Evolutionary conservation across 2,888 invertebrate genomes (phyloP), one percentile per base, ranked within the genome.

Genomic region (Rotaria macrura): DNA sequence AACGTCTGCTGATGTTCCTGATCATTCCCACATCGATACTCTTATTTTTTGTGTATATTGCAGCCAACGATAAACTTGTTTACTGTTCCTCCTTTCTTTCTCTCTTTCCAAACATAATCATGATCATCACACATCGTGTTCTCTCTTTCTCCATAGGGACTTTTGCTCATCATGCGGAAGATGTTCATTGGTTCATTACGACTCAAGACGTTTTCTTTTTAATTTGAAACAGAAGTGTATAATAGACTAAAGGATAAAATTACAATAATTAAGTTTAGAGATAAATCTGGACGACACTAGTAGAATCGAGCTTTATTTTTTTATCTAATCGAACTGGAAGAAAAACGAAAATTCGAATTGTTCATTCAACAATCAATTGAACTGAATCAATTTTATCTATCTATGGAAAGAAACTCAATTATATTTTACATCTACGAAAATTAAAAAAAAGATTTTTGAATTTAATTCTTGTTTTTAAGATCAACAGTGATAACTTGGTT

Each of bases 21-120:
- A 65, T 65, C 65, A 65, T 65, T 65, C 65, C 65, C 65, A 65
- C 65, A 65, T 65, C 65, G 65, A 65, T 65, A 65, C 65, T 65
- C 65, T 20, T 65, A 65, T 65, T n/a, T n/a, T 65, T 65, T 65
- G 65, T 65, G 65, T 65, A 65, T 65, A 65, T 65, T 65, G 65
- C 65, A 65, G 38, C 65, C 17, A 65, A 65, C 65, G 65, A 65
- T 65, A 65, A 65, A 65, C 65, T 65, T 65, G 65, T 65, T 65
- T 65, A 65, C 65, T 65, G 34, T 65, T 65, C 34, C 17, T 65
- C 65, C 29, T 65, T 65, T 65, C 29, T 17, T 34, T 65, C 29
- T 54, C 4, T 14, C 23, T 65, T 17, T 54, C 29, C 20, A 34
- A 65, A 34, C 34, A 65, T 65, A 34, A 65, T 65, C 65, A 65